These are phyloP conservation scores for Pterostichus madidus DNA, from an alignment of 2,888 invertebrate species.

Conservation along the genomic window DNA sequence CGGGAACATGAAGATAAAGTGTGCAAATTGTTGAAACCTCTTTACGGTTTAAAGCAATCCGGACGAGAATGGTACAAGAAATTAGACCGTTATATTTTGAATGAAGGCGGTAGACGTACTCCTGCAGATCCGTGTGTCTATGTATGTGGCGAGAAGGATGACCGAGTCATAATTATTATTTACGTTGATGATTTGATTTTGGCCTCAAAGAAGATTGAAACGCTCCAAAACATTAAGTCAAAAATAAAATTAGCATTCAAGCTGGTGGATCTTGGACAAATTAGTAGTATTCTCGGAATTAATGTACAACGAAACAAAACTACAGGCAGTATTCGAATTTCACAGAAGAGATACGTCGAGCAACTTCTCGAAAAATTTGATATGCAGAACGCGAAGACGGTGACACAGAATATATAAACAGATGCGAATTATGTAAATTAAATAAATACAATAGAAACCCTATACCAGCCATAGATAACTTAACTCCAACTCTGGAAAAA, in stretches of 20 bases:
- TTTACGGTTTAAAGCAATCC: conserved; percentile 69
- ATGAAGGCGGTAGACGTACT: conserved; percentile 51
- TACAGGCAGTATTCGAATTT: conserved; percentile 68
- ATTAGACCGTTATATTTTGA: conserved; percentile 38
- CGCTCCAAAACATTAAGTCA: conserved; percentile 63
- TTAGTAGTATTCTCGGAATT: conserved; percentile 66
- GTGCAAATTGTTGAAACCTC: conserved; percentile 68
- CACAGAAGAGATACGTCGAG: conserved; percentile 68
- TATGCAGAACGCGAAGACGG: conserved; percentile 54
- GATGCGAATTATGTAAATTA: no score
- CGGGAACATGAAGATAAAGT: conserved; percentile 67
- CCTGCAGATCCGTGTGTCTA: conserved; percentile 68
- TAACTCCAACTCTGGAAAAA: no score
- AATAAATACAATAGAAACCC: no score
- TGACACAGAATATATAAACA: no score
- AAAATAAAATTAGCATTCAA: conserved; percentile 67
- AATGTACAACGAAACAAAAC: conserved; percentile 64
- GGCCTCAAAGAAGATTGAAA: conserved; percentile 65
- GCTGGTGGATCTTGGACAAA: conserved; percentile 67
- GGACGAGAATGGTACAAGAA: conserved; percentile 67
- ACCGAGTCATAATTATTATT: conserved; percentile 63
- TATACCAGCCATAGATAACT: no score
- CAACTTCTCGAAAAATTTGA: conserved; percentile 67
- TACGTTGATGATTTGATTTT: conserved; percentile 69
- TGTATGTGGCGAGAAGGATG: conserved; percentile 29